A percentile compares a stretch with the other conserved stretches of the same genome.
Conservation (phyloP, 1,140 invertebrate species). For the Drosophila setifemur region DNA sequence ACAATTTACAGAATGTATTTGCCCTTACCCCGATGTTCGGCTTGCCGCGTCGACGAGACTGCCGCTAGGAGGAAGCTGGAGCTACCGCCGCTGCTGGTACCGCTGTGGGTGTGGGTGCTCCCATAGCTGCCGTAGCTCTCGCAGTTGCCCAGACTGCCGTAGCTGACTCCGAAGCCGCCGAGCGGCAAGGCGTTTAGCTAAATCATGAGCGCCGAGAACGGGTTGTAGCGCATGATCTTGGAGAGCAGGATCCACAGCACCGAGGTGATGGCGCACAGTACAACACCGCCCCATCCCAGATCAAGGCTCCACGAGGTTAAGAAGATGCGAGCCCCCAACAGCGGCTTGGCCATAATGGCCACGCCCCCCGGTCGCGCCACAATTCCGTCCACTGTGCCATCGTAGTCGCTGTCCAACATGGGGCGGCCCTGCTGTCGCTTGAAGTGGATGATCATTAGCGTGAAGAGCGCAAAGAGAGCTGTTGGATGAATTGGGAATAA, state of each 20-base stretch:
- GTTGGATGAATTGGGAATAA: no score
- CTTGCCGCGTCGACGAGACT: constrained; percentile 68
- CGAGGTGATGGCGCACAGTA: constrained; percentile 89
- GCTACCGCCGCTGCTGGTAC: constrained; percentile 57
- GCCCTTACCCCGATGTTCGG: constrained; percentile 62
- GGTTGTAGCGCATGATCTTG: constrained; percentile 94
- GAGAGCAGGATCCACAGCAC: constrained; percentile 93
- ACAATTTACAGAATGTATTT: constrained; percentile 55
- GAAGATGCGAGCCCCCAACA: constrained; percentile 88
- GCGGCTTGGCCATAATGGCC: constrained; percentile 71
- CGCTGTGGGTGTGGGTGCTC: constrained; percentile 52
- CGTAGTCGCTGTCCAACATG: constrained; percentile 83
- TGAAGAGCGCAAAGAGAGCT: constrained; percentile 94
- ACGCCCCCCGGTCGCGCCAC: constrained; percentile 84
- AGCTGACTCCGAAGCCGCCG: constrained; percentile 63
- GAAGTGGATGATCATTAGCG: constrained; percentile 94
- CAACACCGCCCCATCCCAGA: constrained; percentile 91
- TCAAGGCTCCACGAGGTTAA: constrained; percentile 91
- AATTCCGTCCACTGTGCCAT: constrained; percentile 88
- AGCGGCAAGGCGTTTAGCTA: constrained; percentile 83
- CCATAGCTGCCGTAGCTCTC: constrained; percentile 48
- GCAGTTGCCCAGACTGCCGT: constrained; percentile 46
- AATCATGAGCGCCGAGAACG: constrained; percentile 88
- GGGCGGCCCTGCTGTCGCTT: constrained; percentile 89
- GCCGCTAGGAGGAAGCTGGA: constrained; percentile 59